Percentiles rank a stretch among this genome's conserved stretches.
Evolutionary conservation across 2,888 invertebrate species (phyloP).

Genomic region (Rhagonycha fulva): DNA sequence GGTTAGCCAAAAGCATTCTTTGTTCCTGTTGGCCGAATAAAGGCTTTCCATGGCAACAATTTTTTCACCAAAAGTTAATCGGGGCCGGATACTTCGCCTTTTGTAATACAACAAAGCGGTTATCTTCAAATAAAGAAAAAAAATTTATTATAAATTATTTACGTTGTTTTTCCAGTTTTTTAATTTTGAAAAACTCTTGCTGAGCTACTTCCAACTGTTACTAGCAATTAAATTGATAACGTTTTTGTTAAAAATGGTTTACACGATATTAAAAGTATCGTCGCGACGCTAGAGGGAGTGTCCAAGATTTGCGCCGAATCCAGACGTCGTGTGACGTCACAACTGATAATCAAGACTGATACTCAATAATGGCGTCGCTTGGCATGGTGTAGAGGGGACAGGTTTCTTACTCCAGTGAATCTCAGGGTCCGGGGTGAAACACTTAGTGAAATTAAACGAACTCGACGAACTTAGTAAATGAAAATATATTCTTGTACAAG

Average conservation of each 20-base stretch:
- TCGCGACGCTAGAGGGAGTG: conserved; percentile 44
- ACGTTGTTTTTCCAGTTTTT: background rate
- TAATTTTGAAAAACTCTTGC: background rate
- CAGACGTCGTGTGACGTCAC: conserved; percentile 54
- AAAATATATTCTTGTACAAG: conserved; percentile 48
- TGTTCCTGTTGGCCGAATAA: background rate
- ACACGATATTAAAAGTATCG: conserved; percentile 15
- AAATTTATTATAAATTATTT: background rate
- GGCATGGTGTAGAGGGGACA: conserved; percentile 36
- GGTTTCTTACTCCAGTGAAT: conserved; percentile 48
- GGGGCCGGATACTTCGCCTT: background rate
- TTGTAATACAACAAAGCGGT: background rate
- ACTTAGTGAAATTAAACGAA: conserved; percentile 55
- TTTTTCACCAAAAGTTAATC: background rate
- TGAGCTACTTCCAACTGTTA: background rate
- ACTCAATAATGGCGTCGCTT: conserved; percentile 57
- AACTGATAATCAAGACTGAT: conserved; percentile 56
- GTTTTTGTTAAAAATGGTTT: conserved; percentile 9
- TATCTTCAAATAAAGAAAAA: background rate
- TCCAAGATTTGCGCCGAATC: conserved; percentile 52
- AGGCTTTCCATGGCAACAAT: background rate
- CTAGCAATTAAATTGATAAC: background rate
- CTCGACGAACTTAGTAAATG: conserved; percentile 49
- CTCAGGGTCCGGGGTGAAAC: conserved; percentile 50
- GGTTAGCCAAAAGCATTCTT: background rate